Percentiles rank a stretch among this genome's conserved stretches.
phyloP scores from a whole-genome alignment of 1,140 invertebrate genomes.

The Drosophila lowei region DNA sequence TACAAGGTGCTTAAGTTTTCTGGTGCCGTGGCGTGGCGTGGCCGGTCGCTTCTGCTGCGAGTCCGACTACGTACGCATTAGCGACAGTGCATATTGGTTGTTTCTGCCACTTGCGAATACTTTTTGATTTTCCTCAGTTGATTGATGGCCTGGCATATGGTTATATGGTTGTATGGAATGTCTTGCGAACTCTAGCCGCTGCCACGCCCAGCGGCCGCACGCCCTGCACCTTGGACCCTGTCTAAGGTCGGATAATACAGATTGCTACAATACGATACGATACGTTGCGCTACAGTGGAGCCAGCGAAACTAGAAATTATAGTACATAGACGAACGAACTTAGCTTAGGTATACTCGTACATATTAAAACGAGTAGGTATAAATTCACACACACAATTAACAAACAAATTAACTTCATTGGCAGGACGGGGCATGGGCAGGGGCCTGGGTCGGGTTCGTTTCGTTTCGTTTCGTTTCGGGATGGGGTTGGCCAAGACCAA shows the following conservation, averaged over 20 bases:
- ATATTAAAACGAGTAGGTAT: conserved; percentile 20
- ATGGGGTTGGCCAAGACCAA: conserved; percentile 17
- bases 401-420: conserved; percentile 65
- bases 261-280: conserved; percentile 35
- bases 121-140: conserved; percentile 37
- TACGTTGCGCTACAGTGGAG: conserved; percentile 51
- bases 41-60: conserved; percentile 14
- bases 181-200: conserved; percentile 46
- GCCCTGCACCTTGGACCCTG: conserved; percentile 60
- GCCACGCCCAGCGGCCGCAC: conserved; percentile 59
- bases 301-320: conserved; percentile 48
- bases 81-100: background rate
- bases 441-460: conserved; percentile 2
- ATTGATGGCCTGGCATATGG: conserved; percentile 16
- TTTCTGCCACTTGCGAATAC: conserved; percentile 63
- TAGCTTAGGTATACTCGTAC: conserved; percentile 40
- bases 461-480: conserved; percentile 1
- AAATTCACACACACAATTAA: conserved; percentile 65
- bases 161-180: conserved; percentile 63
- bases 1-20: conserved; percentile 73
- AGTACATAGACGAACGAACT: conserved; percentile 66
- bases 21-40: background rate
- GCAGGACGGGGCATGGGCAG: conserved; percentile 12
- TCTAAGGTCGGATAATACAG: conserved; percentile 45
- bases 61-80: too few species aligned